A percentile compares a stretch with the other conserved stretches of the same genome.
Conservation (phyloP, 2,797 vertebrate species). For the Etheostoma perlongum region DNA sequence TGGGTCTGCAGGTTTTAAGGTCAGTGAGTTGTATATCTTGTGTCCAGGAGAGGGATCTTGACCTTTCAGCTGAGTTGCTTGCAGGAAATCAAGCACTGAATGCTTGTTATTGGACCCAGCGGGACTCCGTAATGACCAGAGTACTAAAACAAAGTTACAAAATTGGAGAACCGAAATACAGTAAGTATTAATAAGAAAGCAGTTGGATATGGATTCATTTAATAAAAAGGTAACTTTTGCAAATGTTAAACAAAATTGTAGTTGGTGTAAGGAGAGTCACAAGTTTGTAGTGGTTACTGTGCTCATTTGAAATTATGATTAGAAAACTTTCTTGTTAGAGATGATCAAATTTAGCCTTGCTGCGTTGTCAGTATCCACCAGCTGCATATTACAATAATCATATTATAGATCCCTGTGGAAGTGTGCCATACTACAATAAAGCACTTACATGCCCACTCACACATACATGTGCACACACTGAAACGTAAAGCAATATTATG, state of each 20-base stretch:
- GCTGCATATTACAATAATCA: constrained; percentile 40
- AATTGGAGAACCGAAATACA: constrained; percentile 7
- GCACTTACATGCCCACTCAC: constrained; percentile 46
- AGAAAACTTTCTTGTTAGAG: constrained; percentile 7
- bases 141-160: constrained; percentile 36
- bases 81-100: constrained; percentile 53
- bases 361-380: constrained; percentile 8
- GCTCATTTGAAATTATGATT: constrained; percentile 36
- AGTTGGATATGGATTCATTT: not conserved
- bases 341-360: constrained; percentile 34
- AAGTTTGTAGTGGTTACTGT: not conserved
- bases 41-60: constrained; percentile 56
- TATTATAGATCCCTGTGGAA: constrained; percentile 38
- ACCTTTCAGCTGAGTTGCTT: constrained; percentile 67
- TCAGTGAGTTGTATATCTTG: constrained; percentile 58
- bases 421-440: constrained; percentile 40
- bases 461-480: constrained; percentile 22
- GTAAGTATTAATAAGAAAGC: constrained; percentile 8
- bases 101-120: constrained; percentile 58
- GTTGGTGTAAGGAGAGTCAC: not conserved
- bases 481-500: constrained; percentile 30
- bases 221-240: not conserved
- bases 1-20: constrained; percentile 56
- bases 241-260: not conserved
- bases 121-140: constrained; percentile 49